These are phyloP conservation scores for Heliconius melpomene DNA, from an alignment of 1,140 invertebrate species.

Conservation along the genomic window DNA sequence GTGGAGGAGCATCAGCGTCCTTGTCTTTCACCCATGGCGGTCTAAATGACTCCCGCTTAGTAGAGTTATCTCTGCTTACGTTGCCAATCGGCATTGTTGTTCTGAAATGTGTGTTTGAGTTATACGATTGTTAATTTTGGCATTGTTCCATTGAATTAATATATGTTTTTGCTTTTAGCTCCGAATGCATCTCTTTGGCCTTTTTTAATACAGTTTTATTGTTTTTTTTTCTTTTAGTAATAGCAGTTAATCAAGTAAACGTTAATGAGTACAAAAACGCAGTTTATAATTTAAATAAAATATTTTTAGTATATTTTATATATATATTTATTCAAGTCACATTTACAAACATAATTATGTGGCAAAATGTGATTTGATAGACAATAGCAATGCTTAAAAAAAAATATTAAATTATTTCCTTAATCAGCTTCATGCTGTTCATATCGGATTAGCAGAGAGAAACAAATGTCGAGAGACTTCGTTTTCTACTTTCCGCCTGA, in stretches of 20 bases:
- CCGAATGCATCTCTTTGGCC: background rate
- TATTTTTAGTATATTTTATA: no score
- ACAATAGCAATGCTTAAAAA: no score
- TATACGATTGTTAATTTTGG: slow-evolving; percentile 6
- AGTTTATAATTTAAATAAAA: no score
- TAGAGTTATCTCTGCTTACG: slow-evolving; percentile 59
- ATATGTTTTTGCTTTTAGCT: background rate
- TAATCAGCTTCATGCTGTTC: no score
- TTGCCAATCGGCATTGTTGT: slow-evolving; percentile 50
- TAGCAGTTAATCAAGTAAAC: background rate
- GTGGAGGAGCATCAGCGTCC: slow-evolving; percentile 71
- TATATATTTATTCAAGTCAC: no score
- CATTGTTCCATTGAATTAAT: background rate
- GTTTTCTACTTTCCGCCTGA: no score
- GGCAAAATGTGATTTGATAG: no score
- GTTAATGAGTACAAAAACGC: background rate
- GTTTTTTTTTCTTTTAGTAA: background rate
- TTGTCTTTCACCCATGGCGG: slow-evolving; percentile 92
- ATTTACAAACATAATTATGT: no score
- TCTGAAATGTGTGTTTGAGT: slow-evolving; percentile 4
- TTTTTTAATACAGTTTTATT: background rate
- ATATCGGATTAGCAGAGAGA: no score
- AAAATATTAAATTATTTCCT: no score
- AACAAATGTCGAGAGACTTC: no score
- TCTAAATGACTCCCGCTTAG: slow-evolving; percentile 83